Evolutionary conservation across 2,113 vertebrate species (phyloP).

Genomic region (Neotragus pygmaeus): DNA sequence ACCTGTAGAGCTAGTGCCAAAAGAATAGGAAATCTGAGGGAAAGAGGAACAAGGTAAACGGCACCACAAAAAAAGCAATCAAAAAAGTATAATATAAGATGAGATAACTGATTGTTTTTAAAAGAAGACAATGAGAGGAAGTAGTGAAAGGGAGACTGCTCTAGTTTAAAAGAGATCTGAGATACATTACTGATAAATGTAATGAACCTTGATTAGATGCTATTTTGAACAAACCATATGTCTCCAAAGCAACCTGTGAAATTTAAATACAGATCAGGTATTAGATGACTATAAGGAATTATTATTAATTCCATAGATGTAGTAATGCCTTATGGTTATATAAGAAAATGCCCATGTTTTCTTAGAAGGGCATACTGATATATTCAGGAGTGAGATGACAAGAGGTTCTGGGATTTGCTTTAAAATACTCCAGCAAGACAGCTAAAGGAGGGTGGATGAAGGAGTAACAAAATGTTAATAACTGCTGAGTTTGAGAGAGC

Average conservation of each 20-base stretch:
- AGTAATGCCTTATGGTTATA: not conserved
- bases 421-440: not conserved
- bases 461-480: not conserved
- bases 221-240: not conserved
- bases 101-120: not conserved
- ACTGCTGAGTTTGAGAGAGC: not conserved
- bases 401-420: not conserved
- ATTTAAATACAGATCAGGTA: not conserved
- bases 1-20: not conserved
- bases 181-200: not conserved
- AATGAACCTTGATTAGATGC: not conserved
- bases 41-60: not conserved
- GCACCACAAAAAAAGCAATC: not conserved
- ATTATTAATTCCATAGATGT: not conserved
- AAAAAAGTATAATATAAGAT: not conserved
- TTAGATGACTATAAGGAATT: not conserved
- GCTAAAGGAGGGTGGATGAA: not conserved
- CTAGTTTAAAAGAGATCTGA: not conserved
- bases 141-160: not conserved
- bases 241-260: not conserved
- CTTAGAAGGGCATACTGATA: not conserved
- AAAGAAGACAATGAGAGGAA: not conserved
- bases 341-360: not conserved
- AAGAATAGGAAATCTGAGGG: not conserved
- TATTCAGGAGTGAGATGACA: not conserved